A percentile compares a stretch with the other conserved stretches of the same genome.
These are phyloP conservation scores for Phrynocephalus guinanensis DNA, from an alignment of 2,797 vertebrate genomes.

Conservation along the genomic window DNA sequence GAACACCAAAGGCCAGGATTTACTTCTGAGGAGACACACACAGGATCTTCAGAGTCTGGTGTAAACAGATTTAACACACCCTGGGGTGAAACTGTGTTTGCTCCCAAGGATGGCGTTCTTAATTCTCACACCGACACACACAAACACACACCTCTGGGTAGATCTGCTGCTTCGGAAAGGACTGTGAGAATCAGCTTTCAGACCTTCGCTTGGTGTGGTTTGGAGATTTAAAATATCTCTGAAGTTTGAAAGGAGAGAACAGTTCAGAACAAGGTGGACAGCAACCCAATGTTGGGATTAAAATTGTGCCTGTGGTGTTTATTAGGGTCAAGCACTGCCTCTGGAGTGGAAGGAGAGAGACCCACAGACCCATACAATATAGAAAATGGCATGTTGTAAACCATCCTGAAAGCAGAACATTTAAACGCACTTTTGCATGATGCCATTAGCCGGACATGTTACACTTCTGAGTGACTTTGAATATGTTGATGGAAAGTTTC, in stretches of 20 bases:
- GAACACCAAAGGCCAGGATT: neutral
- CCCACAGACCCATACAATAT: too few relatives aligned
- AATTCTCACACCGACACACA: neutral
- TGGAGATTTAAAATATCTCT: neutral
- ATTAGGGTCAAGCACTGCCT: too few relatives aligned
- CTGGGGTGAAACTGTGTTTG: neutral
- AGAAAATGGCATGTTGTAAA: too few relatives aligned
- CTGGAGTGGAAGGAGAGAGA: too few relatives aligned
- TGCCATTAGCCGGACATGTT: too few relatives aligned
- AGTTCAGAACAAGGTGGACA: too few relatives aligned
- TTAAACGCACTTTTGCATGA: too few relatives aligned
- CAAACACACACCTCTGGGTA: neutral
- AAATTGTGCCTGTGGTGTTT: too few relatives aligned
- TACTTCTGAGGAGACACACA: neutral
- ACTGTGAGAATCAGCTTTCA: neutral
- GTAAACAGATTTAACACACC: neutral
- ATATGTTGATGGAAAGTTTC: too few relatives aligned
- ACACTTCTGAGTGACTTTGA: too few relatives aligned
- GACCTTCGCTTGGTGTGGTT: neutral
- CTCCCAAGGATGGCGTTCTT: neutral
- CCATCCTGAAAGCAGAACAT: too few relatives aligned
- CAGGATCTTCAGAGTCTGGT: neutral
- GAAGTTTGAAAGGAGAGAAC: neutral
- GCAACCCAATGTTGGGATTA: too few relatives aligned
- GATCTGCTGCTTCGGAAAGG: neutral